Evolutionary conservation across 2,113 vertebrate species (phyloP).

Genomic region (Oryzias melastigma): DNA sequence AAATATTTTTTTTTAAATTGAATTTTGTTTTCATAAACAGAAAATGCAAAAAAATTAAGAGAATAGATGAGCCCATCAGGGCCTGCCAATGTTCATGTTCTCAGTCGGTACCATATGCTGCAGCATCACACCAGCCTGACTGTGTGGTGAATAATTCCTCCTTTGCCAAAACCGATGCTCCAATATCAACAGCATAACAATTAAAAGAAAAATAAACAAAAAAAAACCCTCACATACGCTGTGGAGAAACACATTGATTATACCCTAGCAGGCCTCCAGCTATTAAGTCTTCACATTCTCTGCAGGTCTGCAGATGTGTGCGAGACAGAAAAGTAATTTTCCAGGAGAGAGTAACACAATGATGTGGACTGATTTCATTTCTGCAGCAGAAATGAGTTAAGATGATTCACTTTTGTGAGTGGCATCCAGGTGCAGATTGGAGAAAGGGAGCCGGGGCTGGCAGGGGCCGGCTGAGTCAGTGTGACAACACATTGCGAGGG

Average conservation of each 20-base stretch:
- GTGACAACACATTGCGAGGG: slow-evolving; percentile 28
- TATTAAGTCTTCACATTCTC: slow-evolving; percentile 39
- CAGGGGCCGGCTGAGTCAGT: slow-evolving; percentile 49
- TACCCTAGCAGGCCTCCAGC: slow-evolving; percentile 30
- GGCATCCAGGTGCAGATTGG: slow-evolving; percentile 35
- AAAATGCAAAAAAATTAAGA: slow-evolving; percentile 1
- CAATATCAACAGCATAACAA: slow-evolving; percentile 31
- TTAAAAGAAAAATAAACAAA: slow-evolving; percentile 21
- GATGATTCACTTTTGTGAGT: slow-evolving; percentile 11
- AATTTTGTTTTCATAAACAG: not conserved
- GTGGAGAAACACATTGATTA: slow-evolving; percentile 27
- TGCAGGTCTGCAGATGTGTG: slow-evolving; percentile 34
- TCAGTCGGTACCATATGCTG: slow-evolving; percentile 63
- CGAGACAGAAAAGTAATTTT: slow-evolving; percentile 36
- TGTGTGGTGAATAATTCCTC: slow-evolving; percentile 25
- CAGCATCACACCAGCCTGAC: slow-evolving; percentile 56
- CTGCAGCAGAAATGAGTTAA: slow-evolving; percentile 29
- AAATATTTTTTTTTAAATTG: slow-evolving; percentile 11
- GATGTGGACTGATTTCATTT: slow-evolving; percentile 45
- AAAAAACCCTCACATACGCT: not conserved
- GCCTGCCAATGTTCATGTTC: slow-evolving; percentile 51
- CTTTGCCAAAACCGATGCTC: slow-evolving; percentile 40
- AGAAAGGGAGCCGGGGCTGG: not conserved
- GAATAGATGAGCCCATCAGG: slow-evolving; percentile 38
- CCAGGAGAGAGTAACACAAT: slow-evolving; percentile 25